Evolutionary conservation across 2,113 vertebrate species (phyloP).

Genomic region (Strix aluco): DNA sequence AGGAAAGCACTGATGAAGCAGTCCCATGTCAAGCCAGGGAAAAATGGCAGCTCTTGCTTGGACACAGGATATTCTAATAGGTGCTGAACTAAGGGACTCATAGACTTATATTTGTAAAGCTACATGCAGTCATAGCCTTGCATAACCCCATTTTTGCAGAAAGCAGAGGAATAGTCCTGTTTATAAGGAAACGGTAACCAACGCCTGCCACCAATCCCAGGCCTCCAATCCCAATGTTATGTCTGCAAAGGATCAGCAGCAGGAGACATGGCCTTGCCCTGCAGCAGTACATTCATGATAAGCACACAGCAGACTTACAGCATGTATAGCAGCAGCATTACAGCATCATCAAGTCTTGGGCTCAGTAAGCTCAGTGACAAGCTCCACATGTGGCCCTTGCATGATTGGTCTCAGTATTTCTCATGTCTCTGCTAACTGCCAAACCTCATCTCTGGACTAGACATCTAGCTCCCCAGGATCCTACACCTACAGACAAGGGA

Average conservation of each 20-base stretch:
- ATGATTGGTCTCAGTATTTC: not conserved
- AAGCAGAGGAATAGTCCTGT: not conserved
- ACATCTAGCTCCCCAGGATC: not conserved
- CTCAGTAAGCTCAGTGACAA: not conserved
- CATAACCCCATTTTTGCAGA: not conserved
- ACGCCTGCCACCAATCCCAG: not conserved
- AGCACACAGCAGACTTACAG: not conserved
- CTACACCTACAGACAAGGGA: not conserved
- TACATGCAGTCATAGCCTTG: not conserved
- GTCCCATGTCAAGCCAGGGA: not conserved
- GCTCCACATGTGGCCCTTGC: not conserved
- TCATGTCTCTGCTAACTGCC: not conserved
- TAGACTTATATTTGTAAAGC: not conserved
- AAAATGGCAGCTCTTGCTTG: not conserved
- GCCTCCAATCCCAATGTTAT: not conserved
- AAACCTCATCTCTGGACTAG: not conserved
- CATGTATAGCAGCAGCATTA: not conserved
- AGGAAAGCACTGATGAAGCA: not conserved
- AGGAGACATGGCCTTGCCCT: not conserved
- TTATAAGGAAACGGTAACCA: not conserved
- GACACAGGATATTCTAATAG: not conserved
- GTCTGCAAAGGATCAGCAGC: not conserved
- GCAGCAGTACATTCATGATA: not conserved
- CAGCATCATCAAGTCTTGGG: not conserved
- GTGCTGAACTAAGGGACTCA: not conserved